Base-by-base conservation (phyloP, 2,113 vertebrate species). In the Callocephalon fimbriatum region DNA sequence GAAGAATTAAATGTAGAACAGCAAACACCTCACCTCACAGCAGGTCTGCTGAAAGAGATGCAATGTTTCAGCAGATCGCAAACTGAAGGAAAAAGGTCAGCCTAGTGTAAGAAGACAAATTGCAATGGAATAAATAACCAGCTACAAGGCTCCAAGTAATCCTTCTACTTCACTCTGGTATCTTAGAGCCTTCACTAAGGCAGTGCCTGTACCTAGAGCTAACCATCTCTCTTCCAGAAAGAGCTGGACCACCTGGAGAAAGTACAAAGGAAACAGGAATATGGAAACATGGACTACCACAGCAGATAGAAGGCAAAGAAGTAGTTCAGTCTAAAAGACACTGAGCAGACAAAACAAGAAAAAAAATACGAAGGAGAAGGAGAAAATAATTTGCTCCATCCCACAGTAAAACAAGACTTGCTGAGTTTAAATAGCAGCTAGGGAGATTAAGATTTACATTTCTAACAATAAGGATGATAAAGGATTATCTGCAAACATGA, bases 401-500 rank as follows among this genome's bases (percentile, higher is more conserved):
- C 61, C 65, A 74, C 22, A 67, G 68, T 5, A 70, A 82, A 59
- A 81, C 76, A 78, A 47, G 66, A 37, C 90, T 91, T 72, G 74
- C 61, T 72, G 47, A 17, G 40, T 76, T 93, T 83, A 76, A 76
- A 53, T 4, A 59, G 48, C 71, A 92, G 63, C 42, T 54, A 66
- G 45, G 13, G 32, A 90, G 50, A 86, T 50, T 62, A 66, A 48
- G 63, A 83, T 42, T 62, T 76, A 66, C 23, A 74, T 83, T 93
- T 83, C 63, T 54, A 86, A 65, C 78, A 80, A 45, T 38, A 62
- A 93, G 22, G 53, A 83, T 61, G 71, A 93, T 79, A 56, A 68
- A 82, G 62, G 67, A 90, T 86, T 92, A 95, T 48, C 53, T 70
- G 40, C 67, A 88, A 72, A 45, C 62, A 70, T 4, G 72, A 76